Conservation (phyloP, 92 coral and sea anemone genomes). For the Heteractis magnifica region DNA sequence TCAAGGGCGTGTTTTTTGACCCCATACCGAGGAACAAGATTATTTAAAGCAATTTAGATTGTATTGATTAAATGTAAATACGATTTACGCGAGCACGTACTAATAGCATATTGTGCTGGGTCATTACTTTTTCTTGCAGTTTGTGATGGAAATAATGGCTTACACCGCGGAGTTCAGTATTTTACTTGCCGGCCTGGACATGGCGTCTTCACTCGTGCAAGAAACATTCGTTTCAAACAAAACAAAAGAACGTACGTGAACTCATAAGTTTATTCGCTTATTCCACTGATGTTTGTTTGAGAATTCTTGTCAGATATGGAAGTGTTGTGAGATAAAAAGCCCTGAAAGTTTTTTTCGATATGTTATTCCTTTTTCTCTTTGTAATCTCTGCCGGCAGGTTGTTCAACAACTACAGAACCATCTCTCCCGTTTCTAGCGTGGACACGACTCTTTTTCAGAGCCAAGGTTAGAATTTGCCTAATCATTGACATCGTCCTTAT, state of each 20-base stretch:
- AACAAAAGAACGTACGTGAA: constrained; percentile 66
- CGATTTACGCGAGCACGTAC: not conserved
- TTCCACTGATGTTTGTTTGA: no score
- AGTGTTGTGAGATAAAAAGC: not conserved
- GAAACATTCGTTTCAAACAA: constrained; percentile 69
- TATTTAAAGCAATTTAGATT: not conserved
- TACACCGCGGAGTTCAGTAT: constrained; percentile 81
- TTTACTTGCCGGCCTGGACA: constrained; percentile 80
- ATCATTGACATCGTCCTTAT: not conserved
- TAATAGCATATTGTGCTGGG: not conserved
- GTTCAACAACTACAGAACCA: constrained; percentile 63
- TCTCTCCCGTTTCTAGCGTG: constrained; percentile 54
- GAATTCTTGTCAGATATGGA: not conserved
- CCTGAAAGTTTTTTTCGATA: no score
- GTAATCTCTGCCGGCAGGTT: constrained; percentile 38
- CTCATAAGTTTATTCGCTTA: constrained; percentile 3
- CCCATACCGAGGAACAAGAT: not conserved
- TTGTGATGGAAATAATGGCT: constrained; percentile 73
- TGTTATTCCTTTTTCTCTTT: not conserved
- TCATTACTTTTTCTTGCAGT: constrained; percentile 33
- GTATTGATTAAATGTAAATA: not conserved
- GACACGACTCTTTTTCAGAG: constrained; percentile 78
- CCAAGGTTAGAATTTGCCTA: constrained; percentile 44
- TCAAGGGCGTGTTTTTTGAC: not conserved
- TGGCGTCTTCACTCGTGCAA: constrained; percentile 88